These are phyloP conservation scores for Pemphredon lugubris DNA, from an alignment of 2,888 invertebrate species.

Conservation along the genomic window DNA sequence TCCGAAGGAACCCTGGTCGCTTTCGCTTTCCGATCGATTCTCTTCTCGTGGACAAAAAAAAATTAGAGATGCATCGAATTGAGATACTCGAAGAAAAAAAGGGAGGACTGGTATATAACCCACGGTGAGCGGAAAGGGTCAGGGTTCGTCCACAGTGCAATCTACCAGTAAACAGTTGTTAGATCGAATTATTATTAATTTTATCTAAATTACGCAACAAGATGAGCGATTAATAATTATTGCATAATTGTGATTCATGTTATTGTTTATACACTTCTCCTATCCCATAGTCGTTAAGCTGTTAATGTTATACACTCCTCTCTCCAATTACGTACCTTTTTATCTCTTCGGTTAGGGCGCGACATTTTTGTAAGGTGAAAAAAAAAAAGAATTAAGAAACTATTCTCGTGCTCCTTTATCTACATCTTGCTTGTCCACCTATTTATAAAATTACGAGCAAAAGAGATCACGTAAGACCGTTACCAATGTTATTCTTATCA, in stretches of 20 bases:
- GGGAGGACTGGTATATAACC: slow-evolving; percentile 4
- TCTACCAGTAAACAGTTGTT: slow-evolving; percentile 78
- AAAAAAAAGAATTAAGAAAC: slow-evolving; percentile 6
- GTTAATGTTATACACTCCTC: slow-evolving; percentile 80
- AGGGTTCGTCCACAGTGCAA: slow-evolving; percentile 77
- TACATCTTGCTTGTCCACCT: slow-evolving; percentile 46
- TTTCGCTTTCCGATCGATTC: slow-evolving; percentile 55
- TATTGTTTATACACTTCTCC: slow-evolving; percentile 77
- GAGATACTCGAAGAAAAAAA: slow-evolving; percentile 1
- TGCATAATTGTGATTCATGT: slow-evolving; percentile 80
- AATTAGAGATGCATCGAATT: slow-evolving; percentile 5
- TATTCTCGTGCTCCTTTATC: slow-evolving; percentile 38
- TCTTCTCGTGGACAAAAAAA: slow-evolving; percentile 22
- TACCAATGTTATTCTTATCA: slow-evolving; percentile 77
- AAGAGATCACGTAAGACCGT: slow-evolving; percentile 73
- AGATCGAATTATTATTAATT: slow-evolving; percentile 77
- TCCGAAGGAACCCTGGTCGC: slow-evolving; percentile 66
- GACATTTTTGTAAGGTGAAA: slow-evolving; percentile 22
- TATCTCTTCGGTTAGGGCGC: slow-evolving; percentile 50
- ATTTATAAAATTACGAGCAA: slow-evolving; percentile 54
- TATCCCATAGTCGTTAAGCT: slow-evolving; percentile 77
- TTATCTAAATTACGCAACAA: slow-evolving; percentile 67
- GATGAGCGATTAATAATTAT: slow-evolving; percentile 70
- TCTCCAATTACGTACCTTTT: slow-evolving; percentile 73
- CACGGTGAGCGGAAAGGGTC: slow-evolving; percentile 59